Evolutionary conservation across 1,140 invertebrate species (phyloP).

Genomic region (Belonocnema kinseyi): DNA sequence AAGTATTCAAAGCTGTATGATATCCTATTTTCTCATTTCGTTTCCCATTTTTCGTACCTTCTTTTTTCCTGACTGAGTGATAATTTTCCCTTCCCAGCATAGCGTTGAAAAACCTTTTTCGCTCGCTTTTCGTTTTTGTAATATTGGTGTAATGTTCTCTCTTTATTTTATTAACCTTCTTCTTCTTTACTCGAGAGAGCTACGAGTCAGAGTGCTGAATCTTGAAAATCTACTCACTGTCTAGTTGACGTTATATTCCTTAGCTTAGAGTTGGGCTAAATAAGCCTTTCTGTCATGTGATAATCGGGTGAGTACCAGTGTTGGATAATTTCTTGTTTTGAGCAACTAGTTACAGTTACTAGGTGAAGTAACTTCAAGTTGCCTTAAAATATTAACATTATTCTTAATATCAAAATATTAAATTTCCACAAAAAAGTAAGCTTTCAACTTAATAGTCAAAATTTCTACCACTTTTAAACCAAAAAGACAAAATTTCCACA

Average conservation of each 20-base stretch:
- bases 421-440: too few relatives aligned
- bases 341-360: too few relatives aligned
- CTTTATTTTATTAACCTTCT: constrained; percentile 10
- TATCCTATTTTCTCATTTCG: not conserved
- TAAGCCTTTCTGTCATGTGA: not conserved
- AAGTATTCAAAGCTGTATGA: not conserved
- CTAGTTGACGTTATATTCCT: not conserved
- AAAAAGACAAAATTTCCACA: too few relatives aligned
- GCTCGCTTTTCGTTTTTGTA: not conserved
- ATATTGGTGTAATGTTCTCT: constrained; percentile 10
- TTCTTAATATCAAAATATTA: too few relatives aligned
- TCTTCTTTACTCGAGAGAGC: not conserved
- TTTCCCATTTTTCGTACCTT: not conserved
- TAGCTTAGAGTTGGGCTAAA: not conserved
- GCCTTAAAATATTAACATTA: too few relatives aligned
- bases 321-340: too few relatives aligned
- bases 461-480: too few relatives aligned
- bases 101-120: not conserved
- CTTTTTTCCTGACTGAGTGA: not conserved
- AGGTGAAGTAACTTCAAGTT: too few relatives aligned
- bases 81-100: not conserved
- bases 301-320: not conserved
- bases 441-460: too few relatives aligned
- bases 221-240: not conserved
- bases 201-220: not conserved